Percentiles rank a stretch among this genome's conserved stretches.
Conservation (phyloP, 2,113 vertebrate genomes). For the Oryzias melastigma region DNA sequence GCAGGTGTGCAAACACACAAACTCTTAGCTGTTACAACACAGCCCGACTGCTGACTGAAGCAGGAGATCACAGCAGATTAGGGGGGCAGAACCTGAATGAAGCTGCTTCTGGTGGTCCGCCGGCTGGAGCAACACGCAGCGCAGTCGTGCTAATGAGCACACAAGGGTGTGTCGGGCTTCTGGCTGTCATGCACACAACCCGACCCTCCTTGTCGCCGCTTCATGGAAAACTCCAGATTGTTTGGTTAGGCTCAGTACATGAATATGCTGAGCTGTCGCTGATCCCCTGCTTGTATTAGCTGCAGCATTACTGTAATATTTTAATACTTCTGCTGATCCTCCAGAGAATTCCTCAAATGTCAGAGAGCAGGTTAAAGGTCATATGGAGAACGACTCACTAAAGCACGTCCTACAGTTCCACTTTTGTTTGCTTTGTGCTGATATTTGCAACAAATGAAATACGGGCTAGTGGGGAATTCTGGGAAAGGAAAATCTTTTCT, state of each 20-base stretch:
- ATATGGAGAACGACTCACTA: background rate
- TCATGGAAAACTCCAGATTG: slow-evolving; percentile 41
- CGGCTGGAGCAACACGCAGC: slow-evolving; percentile 21
- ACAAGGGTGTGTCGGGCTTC: slow-evolving; percentile 13
- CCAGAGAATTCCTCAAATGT: slow-evolving; percentile 2
- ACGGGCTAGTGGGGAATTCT: too few species aligned
- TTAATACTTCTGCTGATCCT: slow-evolving; percentile 13
- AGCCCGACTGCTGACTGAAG: background rate
- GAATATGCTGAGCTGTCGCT: background rate
- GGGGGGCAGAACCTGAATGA: background rate
- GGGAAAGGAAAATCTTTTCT: too few species aligned
- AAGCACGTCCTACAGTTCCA: background rate
- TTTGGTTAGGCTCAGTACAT: slow-evolving; percentile 43
- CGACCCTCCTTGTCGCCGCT: slow-evolving; percentile 39
- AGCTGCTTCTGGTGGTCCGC: slow-evolving; percentile 7
- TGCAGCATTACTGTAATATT: background rate
- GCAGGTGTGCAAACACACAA: background rate
- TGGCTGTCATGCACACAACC: slow-evolving; percentile 20
- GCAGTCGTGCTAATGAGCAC: slow-evolving; percentile 23
- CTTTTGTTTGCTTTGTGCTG: too few species aligned
- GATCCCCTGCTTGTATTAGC: slow-evolving; percentile 5
- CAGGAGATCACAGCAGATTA: slow-evolving; percentile 28
- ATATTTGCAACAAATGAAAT: too few species aligned
- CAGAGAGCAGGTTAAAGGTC: slow-evolving; percentile 2
- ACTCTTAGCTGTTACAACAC: slow-evolving; percentile 3